A percentile compares a stretch with the other conserved stretches of the same genome.
phyloP scores from a whole-genome alignment of 2,113 vertebrate genomes.

The Varanus komodoensis region DNA sequence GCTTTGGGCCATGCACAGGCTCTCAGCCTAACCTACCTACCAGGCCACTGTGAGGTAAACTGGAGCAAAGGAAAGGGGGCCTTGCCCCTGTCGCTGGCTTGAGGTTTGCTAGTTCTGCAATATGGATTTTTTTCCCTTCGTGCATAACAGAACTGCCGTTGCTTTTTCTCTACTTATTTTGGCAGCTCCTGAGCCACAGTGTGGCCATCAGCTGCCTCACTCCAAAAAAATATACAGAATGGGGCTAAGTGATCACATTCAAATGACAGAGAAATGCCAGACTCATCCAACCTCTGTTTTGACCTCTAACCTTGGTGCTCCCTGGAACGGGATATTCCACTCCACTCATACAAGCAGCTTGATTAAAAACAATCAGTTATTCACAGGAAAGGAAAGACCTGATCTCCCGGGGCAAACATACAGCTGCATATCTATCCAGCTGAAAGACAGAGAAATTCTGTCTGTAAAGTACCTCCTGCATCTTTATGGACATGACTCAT shows the following conservation, averaged over 20 bases:
- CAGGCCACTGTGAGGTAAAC: no score
- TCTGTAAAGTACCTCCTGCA: constrained; percentile 49
- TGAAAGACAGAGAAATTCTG: constrained; percentile 51
- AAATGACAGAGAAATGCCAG: constrained; percentile 6
- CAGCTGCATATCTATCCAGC: constrained; percentile 39
- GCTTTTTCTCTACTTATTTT: neutral
- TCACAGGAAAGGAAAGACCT: constrained; percentile 55
- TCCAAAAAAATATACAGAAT: constrained; percentile 46
- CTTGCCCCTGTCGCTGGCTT: no score
- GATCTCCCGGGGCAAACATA: constrained; percentile 63
- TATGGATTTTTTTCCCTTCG: no score
- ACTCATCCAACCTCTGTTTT: constrained; percentile 45
- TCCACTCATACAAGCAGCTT: constrained; percentile 38
- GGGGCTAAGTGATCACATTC: neutral
- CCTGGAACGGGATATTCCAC: constrained; percentile 29
- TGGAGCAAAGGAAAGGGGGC: no score
- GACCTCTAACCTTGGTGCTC: constrained; percentile 49
- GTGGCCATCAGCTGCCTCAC: neutral
- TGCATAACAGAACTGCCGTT: no score
- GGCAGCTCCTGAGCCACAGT: neutral
- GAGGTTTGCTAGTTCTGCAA: no score
- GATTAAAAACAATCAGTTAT: constrained; percentile 70
- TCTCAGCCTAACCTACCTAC: no score
- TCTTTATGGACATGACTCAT: constrained; percentile 59
- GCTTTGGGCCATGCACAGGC: no score